Evolutionary conservation across 2,888 invertebrate genomes (phyloP), one percentile per base, ranked within the genome.

Genomic region (Leptopilina syphax): DNA sequence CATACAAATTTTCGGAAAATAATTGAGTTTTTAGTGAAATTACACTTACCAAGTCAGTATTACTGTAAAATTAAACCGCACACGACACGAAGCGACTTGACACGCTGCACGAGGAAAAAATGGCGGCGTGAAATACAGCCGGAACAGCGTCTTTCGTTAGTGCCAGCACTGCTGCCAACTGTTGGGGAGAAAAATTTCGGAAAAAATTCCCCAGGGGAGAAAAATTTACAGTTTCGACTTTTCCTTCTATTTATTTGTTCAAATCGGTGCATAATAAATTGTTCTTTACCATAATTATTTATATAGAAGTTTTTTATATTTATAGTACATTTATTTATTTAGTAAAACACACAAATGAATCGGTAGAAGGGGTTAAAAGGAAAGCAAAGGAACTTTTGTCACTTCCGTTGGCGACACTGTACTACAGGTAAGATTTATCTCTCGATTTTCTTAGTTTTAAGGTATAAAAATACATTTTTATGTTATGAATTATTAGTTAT

Each of bases 31-130:
- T 60, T 77, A 10, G 76, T 1, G n/a, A 77, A 34, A 77, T 73
- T 50, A 54, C 79, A 89, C 89, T 89, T 82, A 89, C 89, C 90
- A 87, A 88, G 87, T 89, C 89, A 86, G 84, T 88, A 84, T 86
- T 85, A 85, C 83, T 81, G 86, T 88, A 88, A 88, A 89, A 86
- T 84, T 82, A 86, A 85, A 84, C 9, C 50, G 83, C 85, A 86
- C 85, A 85, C 83, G 79, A 86, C 82, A 86, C 87, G 85, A 89
- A 87, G 85, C 87, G 86, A 85, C 82, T 81, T 82, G 77, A 83
- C 88, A 88, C 89, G 89, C 85, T 88, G 84, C 77, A 82, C 85
- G 85, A 84, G 79, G 86, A 87, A 87, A 89, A 89, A 89, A 89
- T 89, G 89, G 90, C 87, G 87, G 84, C 86, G 82, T 83, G 86